Evolutionary conservation across 2,888 invertebrate genomes (phyloP), one percentile per base, ranked within the genome.

Genomic region (Amphimallon solstitiale): DNA sequence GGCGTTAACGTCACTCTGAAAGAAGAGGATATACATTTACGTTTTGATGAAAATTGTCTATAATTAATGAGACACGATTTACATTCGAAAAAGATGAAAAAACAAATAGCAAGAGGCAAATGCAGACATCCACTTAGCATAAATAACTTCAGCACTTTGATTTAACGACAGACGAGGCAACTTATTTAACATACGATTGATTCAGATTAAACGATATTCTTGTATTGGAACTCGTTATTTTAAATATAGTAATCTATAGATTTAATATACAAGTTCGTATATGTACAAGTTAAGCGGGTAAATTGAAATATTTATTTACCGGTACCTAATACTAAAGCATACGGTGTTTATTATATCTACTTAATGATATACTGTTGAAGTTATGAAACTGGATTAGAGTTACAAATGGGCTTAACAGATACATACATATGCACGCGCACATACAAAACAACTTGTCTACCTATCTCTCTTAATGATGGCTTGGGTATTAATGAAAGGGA

Each of bases 381-480:
- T 71, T 68, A 67, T 65, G 60, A 70, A 70, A 68, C 70, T 67
- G 67, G 71, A 68, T 70, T 70, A 69, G 68, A 70, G 70, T 68
- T 68, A 65, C 70, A 69, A 70, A 70, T 70, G 67, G 59, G 68
- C 68, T 70, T 69, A 68, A 6, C 52, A 45, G 43, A 52, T 52
- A 45, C 38, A 35, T 14, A 37, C 43, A 12, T 21, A 12, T 29
- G 29, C 29, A 29, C 2, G 29, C 29, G 29, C 9, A 29, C 29
- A n/a, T n/a, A 51, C 34, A 23, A 40, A 40, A 40, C 5, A 40
- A 40, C 40, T 14, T 14, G 40, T 40, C 29, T 40, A 40, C 40
- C 14, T 40, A 40, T 40, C 40, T 14, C 40, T 40, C 2, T 14
- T 40, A 45, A 29, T 29, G 29, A 29, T 29, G 29, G 29, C 9